Percentiles rank a stretch among this genome's conserved stretches.
phyloP scores from a whole-genome alignment of 2,888 invertebrate species.

The Epistrophe eligans region DNA sequence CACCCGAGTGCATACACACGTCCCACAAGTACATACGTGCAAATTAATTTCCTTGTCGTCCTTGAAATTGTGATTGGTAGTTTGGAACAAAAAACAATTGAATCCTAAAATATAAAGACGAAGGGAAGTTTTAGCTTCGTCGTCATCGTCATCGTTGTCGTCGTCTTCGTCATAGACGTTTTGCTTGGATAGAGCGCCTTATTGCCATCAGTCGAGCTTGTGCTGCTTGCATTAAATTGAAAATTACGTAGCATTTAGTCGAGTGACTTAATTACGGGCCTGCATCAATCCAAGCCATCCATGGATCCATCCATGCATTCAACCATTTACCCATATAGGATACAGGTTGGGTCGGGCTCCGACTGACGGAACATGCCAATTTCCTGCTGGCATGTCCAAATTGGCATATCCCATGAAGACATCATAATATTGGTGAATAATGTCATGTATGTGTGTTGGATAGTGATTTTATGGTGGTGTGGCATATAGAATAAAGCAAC shows the following conservation, averaged over 20 bases:
- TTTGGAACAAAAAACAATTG: conserved; percentile 53
- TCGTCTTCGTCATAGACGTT: background rate
- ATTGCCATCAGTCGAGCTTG: conserved; percentile 60
- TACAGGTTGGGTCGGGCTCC: conserved; percentile 37
- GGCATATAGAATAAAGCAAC: conserved; percentile 23
- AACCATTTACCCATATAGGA: conserved; percentile 55
- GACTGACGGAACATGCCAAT: conserved; percentile 76
- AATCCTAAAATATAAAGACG: conserved; percentile 56
- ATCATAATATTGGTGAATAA: conserved; percentile 55
- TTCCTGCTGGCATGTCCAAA: conserved; percentile 76
- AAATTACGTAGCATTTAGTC: conserved; percentile 75
- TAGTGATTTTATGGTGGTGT: background rate
- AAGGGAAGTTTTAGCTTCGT: conserved; percentile 45
- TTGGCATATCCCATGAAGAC: conserved; percentile 76
- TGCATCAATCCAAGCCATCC: conserved; percentile 57
- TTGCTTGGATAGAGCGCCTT: conserved; percentile 28
- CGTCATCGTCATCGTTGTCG: too few relatives aligned
- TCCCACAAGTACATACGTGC: conserved; percentile 63
- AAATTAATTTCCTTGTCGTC: conserved; percentile 71
- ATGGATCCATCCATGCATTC: conserved; percentile 57
- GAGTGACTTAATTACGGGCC: conserved; percentile 75
- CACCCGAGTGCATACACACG: conserved; percentile 71
- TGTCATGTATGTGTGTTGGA: background rate
- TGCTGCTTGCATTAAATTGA: conserved; percentile 75
- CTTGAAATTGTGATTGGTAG: conserved; percentile 62